Conservation (phyloP, 1,140 invertebrate species). For the Dolichoris vasculosae region DNA sequence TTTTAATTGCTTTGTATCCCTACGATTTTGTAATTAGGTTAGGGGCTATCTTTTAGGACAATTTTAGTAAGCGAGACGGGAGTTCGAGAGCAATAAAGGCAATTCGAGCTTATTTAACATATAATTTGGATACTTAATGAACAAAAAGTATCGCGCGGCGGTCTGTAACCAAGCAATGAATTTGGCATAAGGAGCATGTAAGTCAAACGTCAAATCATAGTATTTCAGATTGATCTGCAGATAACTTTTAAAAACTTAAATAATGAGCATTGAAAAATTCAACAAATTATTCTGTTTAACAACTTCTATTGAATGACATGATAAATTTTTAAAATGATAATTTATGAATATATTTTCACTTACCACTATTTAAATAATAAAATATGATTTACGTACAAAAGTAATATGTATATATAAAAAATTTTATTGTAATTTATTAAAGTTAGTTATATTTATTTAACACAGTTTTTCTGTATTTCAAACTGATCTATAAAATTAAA, state of each 20-base stretch:
- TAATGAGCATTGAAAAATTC: neutral
- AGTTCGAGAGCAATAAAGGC: neutral
- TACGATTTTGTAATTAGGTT: constrained; percentile 20
- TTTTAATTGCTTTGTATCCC: neutral
- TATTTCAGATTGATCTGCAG: constrained; percentile 32
- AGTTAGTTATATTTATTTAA: neutral
- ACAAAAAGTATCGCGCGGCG: neutral
- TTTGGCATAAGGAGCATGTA: constrained; percentile 5
- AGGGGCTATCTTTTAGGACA: neutral
- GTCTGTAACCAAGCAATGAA: neutral
- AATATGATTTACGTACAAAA: neutral
- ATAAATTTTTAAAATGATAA: neutral
- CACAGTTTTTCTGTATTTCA: neutral
- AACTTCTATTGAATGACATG: neutral
- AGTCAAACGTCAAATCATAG: neutral
- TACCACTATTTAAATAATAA: neutral
- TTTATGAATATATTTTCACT: neutral
- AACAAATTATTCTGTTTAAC: neutral
- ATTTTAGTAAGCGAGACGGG: neutral
- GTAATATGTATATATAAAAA: neutral
- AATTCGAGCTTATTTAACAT: constrained; percentile 24
- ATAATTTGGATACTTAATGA: constrained; percentile 17
- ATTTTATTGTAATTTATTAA: neutral
- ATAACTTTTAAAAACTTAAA: neutral
- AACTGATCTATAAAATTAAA: neutral